Percentiles rank a stretch among this genome's conserved stretches.
phyloP scores from a whole-genome alignment of 2,797 vertebrate species.

The Setipinna tenuifilis region DNA sequence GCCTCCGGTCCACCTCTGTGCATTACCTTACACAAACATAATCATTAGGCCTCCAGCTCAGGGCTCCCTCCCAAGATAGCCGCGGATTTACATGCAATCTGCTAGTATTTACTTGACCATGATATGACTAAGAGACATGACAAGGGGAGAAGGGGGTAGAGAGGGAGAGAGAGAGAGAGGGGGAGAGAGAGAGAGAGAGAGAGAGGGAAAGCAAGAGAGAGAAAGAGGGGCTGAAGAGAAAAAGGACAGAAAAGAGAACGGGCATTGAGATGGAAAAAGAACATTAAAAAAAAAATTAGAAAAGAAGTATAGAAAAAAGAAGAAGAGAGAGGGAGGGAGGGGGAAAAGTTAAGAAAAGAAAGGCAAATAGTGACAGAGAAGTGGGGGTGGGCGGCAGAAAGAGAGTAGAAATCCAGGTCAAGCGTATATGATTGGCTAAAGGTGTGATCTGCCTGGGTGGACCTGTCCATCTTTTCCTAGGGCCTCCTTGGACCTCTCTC shows the following conservation, averaged over 20 bases:
- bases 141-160: background rate
- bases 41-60: background rate
- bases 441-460: conserved; percentile 51
- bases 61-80: background rate
- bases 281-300: too few species aligned
- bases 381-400: too few species aligned
- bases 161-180: background rate
- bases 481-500: conserved; percentile 32
- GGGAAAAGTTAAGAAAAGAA: background rate
- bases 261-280: too few species aligned
- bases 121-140: conserved; percentile 38
- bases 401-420: background rate
- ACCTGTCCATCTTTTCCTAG: conserved; percentile 51
- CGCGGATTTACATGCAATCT: conserved; percentile 37
- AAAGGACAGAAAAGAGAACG: too few species aligned
- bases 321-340: background rate
- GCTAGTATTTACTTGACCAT: conserved; percentile 40
- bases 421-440: conserved; percentile 15
- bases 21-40: conserved; percentile 37
- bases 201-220: background rate
- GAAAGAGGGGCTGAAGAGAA: background rate
- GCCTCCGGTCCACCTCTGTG: conserved; percentile 23
- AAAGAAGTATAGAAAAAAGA: background rate
- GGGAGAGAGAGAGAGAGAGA: background rate
- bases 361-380: background rate